Evolutionary conservation across 2,888 invertebrate species (phyloP).

Genomic region (Idaea straminata): DNA sequence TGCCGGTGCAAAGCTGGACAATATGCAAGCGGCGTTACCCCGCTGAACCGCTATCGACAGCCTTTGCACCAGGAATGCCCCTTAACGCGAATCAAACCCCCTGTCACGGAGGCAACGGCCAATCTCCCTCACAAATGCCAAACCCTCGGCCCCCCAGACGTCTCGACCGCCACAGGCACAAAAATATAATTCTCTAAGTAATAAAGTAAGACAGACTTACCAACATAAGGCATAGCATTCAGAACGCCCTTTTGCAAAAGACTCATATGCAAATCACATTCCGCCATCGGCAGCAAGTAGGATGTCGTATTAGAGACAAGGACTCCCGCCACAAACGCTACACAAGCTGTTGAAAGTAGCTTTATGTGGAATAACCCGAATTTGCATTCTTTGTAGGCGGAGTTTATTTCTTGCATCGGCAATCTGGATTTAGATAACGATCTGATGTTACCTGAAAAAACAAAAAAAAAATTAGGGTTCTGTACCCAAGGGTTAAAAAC

Average conservation of each 20-base stretch:
- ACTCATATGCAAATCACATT: constrained; percentile 61
- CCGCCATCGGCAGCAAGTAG: constrained; percentile 57
- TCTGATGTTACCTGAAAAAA: constrained; percentile 35
- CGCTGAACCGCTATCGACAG: too few relatives aligned
- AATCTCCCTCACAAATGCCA: too few relatives aligned
- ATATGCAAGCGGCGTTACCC: too few relatives aligned
- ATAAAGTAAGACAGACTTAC: constrained; percentile 48
- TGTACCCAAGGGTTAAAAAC: too few relatives aligned
- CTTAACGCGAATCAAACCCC: too few relatives aligned
- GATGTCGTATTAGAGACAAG: constrained; percentile 49
- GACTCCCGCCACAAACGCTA: constrained; percentile 44
- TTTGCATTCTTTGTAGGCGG: constrained; percentile 52
- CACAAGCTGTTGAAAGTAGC: constrained; percentile 41
- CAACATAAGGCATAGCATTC: constrained; percentile 59
- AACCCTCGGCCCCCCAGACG: too few relatives aligned
- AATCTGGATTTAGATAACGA: constrained; percentile 32
- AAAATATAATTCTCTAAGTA: too few relatives aligned
- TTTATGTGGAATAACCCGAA: constrained; percentile 58
- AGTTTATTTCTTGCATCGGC: constrained; percentile 57
- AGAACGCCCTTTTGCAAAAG: constrained; percentile 57
- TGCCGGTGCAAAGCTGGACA: too few relatives aligned
- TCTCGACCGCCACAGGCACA: too few relatives aligned
- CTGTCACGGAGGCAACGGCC: too few relatives aligned
- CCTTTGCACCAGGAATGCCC: too few relatives aligned
- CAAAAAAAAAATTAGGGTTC: neutral